Evolutionary conservation across 1,140 invertebrate genomes (phyloP).

Genomic region (Euwallacea similis): DNA sequence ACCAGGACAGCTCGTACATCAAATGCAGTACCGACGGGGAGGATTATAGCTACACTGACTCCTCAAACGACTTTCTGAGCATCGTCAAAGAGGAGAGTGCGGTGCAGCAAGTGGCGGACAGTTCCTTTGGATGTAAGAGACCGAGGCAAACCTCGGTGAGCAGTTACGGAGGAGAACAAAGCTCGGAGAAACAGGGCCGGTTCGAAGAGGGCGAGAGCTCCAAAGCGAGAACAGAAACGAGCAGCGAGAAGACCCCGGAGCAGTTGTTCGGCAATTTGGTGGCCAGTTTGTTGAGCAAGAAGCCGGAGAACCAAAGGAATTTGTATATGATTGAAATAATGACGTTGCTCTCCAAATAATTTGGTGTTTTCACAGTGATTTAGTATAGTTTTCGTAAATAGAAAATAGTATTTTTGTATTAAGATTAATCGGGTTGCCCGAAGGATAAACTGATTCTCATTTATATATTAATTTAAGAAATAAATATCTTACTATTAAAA

Average conservation of each 20-base stretch:
- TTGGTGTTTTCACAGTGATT: neutral
- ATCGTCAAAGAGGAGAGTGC: conserved; percentile 39
- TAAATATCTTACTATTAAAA: conserved; percentile 1
- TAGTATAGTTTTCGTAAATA: no score
- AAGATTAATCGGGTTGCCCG: no score
- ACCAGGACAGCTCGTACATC: conserved; percentile 5
- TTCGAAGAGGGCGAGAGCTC: conserved; percentile 10
- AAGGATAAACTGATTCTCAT: no score
- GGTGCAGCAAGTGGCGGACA: conserved; percentile 39
- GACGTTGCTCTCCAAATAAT: conserved; percentile 44
- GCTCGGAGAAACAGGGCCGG: neutral
- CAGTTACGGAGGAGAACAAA: conserved; percentile 29
- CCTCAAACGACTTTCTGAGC: conserved; percentile 32
- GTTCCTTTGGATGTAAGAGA: conserved; percentile 32
- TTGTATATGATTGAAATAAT: conserved; percentile 47
- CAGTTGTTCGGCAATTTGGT: conserved; percentile 46
- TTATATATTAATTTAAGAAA: neutral
- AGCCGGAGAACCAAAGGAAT: conserved; percentile 44
- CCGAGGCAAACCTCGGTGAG: conserved; percentile 32
- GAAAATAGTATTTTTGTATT: no score
- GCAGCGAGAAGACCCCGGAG: conserved; percentile 39
- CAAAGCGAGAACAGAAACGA: neutral
- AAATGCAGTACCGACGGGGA: conserved; percentile 24
- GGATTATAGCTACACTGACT: conserved; percentile 38
- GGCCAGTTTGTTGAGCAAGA: conserved; percentile 41